Percentiles rank a stretch among this genome's conserved stretches.
phyloP scores from a whole-genome alignment of 2,797 vertebrate genomes.

The Eurystomus glaucurus region DNA sequence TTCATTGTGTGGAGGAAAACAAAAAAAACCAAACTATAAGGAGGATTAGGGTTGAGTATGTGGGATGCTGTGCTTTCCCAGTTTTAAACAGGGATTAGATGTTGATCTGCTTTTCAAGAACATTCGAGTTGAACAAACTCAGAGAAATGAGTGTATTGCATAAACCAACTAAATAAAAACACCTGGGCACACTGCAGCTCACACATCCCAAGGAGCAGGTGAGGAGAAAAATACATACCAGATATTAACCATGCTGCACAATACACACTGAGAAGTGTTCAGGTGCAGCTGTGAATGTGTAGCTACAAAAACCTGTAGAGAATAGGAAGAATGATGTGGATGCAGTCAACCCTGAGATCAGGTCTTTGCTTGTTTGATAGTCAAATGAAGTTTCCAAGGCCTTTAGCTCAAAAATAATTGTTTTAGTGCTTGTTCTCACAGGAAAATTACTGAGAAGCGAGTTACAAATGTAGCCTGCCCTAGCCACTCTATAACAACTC shows the following conservation, averaged over 20 bases:
- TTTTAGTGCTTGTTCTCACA: constrained; percentile 1
- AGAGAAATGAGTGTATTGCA: neutral
- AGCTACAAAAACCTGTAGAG: neutral
- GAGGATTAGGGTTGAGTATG: neutral
- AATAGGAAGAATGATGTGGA: neutral
- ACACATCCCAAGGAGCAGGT: neutral
- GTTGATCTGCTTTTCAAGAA: neutral
- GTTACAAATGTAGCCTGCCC: neutral
- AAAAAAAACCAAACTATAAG: neutral
- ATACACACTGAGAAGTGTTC: neutral
- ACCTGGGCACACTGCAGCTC: neutral
- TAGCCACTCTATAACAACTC: neutral
- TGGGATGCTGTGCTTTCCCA: neutral
- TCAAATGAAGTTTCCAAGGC: constrained; percentile 18
- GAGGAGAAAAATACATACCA: neutral
- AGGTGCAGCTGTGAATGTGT: neutral
- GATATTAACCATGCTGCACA: neutral
- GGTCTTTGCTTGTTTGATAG: neutral
- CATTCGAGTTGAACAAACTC: neutral
- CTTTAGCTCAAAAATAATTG: constrained; percentile 32
- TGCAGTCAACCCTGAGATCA: neutral
- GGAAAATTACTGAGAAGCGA: constrained; percentile 32
- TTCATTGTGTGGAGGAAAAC: fast-evolving
- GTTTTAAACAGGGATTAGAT: neutral
- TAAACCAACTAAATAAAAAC: neutral